Evolutionary conservation across 37 sponge, comb jelly and placozoan genomes (phyloP), one percentile per base, ranked within the genome.

Genomic region (Beroe ovata): DNA sequence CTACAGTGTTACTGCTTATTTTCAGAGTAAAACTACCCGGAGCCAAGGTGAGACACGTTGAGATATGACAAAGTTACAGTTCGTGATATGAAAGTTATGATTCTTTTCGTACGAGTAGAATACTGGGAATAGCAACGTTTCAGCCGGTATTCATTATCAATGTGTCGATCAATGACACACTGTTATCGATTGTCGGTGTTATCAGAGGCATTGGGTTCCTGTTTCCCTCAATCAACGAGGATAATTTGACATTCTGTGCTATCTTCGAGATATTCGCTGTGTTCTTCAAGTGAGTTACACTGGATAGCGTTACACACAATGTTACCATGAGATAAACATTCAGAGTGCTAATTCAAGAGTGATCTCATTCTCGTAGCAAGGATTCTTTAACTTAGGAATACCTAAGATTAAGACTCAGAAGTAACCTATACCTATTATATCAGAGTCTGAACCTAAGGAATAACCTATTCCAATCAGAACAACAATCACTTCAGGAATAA

Each of bases 61-160:
- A n/a, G n/a, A n/a, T n/a, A n/a, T n/a, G n/a, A n/a, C n/a, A n/a
- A n/a, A n/a, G n/a, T n/a, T n/a, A n/a, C n/a, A n/a, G n/a, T n/a
- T n/a, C n/a, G n/a, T n/a, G n/a, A n/a, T n/a, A n/a, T n/a, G n/a
- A n/a, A n/a, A n/a, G n/a, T n/a, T n/a, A n/a, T n/a, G n/a, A n/a
- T n/a, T n/a, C n/a, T n/a, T n/a, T n/a, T n/a, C n/a, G n/a, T n/a
- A n/a, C n/a, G n/a, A n/a, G n/a, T n/a, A n/a, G n/a, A n/a, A n/a
- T n/a, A n/a, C n/a, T n/a, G n/a, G n/a, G n/a, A n/a, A n/a, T n/a
- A n/a, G n/a, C n/a, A n/a, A n/a, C n/a, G n/a, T 71, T 40, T 77
- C 84, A 77, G 84, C 19, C 36, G 22, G 21, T 77, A n/a, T 77
- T 77, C 84, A 39, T 77, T 23, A 16, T 77, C 39, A 77, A 77